Conservation (phyloP, 2,113 vertebrate genomes). For the Entomyzon cyanotis region DNA sequence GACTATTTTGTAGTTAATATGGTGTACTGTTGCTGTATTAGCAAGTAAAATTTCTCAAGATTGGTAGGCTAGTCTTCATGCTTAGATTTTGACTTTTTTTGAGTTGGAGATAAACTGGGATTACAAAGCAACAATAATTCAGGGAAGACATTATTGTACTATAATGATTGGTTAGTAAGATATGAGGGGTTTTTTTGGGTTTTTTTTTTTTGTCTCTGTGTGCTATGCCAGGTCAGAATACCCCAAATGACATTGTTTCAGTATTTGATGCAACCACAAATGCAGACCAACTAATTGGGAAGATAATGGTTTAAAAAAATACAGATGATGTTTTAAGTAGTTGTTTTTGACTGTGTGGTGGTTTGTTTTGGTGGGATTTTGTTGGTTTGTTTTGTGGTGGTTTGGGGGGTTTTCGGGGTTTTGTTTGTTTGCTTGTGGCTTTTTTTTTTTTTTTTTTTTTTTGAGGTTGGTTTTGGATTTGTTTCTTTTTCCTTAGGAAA, state of each 20-base stretch:
- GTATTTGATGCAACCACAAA: background rate
- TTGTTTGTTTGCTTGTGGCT: background rate
- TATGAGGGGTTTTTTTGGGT: too few species aligned
- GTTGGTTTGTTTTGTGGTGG: background rate
- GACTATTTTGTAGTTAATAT: background rate
- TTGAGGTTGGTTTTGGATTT: background rate
- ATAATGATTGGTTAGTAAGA: background rate
- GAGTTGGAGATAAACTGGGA: background rate
- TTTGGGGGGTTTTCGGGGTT: background rate
- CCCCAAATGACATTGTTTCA: background rate
- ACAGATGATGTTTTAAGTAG: background rate
- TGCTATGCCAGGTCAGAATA: background rate
- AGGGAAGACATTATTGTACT: background rate
- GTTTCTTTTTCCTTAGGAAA: background rate
- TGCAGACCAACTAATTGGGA: background rate
- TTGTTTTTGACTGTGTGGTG: background rate
- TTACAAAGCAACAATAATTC: background rate
- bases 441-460: background rate
- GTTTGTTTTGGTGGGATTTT: background rate
- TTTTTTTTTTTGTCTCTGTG: background rate
- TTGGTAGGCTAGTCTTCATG: background rate
- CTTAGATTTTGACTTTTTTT: background rate
- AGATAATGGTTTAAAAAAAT: background rate
- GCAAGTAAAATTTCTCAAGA: background rate
- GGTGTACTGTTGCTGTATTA: background rate